These are phyloP conservation scores for Ganaspis brasiliensis DNA, from an alignment of 2,888 invertebrate species.

Conservation along the genomic window DNA sequence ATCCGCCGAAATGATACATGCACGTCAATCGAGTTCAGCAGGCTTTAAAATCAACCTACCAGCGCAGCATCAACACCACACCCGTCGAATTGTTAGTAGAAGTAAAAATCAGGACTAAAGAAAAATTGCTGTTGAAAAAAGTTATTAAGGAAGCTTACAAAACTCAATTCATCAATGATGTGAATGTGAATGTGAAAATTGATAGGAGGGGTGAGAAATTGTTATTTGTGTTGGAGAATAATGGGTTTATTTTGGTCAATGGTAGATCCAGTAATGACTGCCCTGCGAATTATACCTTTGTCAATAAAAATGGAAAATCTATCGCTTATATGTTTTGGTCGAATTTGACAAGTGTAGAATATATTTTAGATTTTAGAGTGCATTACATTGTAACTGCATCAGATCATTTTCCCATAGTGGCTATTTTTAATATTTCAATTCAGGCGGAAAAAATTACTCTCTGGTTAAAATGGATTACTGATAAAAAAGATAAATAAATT, in stretches of 20 bases:
- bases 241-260: neutral
- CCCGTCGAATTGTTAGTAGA: conserved; percentile 46
- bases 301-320: neutral
- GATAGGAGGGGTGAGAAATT: neutral
- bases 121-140: neutral
- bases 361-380: neutral
- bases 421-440: neutral
- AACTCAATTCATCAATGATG: too few relatives aligned
- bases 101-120: conserved; percentile 38
- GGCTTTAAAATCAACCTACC: too few relatives aligned
- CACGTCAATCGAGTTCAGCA: conserved; percentile 10
- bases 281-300: neutral
- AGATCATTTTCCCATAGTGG: neutral
- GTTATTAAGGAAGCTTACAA: too few relatives aligned
- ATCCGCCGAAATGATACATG: too few relatives aligned
- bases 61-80: too few relatives aligned
- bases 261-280: neutral
- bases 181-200: neutral
- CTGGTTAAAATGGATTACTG: neutral
- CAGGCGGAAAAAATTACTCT: neutral
- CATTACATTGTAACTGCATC: neutral
- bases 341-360: neutral
- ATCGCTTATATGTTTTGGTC: neutral
- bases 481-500: too few relatives aligned
- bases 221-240: neutral